Percentiles rank a stretch among this genome's conserved stretches.
Evolutionary conservation across 1,140 invertebrate genomes (phyloP).

Genomic region (Listronotus oregonensis): DNA sequence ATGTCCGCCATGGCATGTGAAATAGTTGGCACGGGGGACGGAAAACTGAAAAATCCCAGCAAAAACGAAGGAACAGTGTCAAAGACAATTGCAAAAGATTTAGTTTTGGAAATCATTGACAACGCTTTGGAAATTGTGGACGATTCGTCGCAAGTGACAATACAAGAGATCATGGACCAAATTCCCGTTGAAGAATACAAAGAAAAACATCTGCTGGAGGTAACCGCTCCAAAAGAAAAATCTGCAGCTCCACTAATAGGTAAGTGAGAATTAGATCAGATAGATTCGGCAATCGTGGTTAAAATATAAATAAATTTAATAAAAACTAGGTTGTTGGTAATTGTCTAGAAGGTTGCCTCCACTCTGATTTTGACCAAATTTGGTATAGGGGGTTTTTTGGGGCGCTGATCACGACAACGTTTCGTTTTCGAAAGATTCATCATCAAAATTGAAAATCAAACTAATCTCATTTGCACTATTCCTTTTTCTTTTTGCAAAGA

Average conservation of each 20-base stretch:
- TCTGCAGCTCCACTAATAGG: constrained; percentile 18
- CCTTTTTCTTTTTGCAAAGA: too few relatives aligned
- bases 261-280: background rate
- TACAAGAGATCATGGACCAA: constrained; percentile 37
- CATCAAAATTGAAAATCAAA: too few relatives aligned
- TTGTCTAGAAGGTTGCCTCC: too few relatives aligned
- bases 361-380: too few relatives aligned
- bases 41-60: constrained; percentile 7
- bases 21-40: constrained; percentile 31
- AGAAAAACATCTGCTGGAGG: background rate
- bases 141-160: constrained; percentile 21
- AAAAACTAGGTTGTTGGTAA: background rate
- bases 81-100: constrained; percentile 33
- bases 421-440: too few relatives aligned
- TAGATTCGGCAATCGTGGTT: too few relatives aligned
- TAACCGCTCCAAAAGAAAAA: constrained; percentile 4
- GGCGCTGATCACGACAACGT: too few relatives aligned
- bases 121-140: constrained; percentile 39
- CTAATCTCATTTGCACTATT: too few relatives aligned
- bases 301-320: background rate
- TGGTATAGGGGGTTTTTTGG: too few relatives aligned
- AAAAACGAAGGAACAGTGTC: constrained; percentile 19
- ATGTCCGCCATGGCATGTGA: constrained; percentile 27
- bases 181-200: constrained; percentile 15
- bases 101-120: constrained; percentile 45